These are phyloP conservation scores for Hippolais icterina DNA, from an alignment of 2,113 vertebrate species.

Conservation along the genomic window DNA sequence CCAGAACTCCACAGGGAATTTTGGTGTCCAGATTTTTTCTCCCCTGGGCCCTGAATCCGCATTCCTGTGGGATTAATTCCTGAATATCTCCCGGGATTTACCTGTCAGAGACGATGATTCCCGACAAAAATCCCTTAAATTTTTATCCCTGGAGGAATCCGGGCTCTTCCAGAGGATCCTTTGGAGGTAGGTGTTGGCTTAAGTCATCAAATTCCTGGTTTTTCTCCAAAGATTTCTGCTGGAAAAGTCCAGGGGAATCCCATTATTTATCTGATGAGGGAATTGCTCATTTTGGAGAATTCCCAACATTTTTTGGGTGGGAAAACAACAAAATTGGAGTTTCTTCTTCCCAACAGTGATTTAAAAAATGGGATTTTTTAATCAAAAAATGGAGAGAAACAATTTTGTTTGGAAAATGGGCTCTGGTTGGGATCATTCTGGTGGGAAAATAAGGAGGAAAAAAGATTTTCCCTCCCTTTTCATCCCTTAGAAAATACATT, in stretches of 20 bases:
- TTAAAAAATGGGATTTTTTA: not conserved
- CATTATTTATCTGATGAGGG: not conserved
- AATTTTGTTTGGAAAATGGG: not conserved
- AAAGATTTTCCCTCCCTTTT: not conserved
- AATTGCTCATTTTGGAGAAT: not conserved
- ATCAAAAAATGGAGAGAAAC: not conserved
- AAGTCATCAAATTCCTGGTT: not conserved
- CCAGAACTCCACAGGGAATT: not conserved
- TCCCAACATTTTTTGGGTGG: not conserved
- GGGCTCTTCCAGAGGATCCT: not conserved
- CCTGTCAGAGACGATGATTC: not conserved
- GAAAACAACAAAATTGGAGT: not conserved
- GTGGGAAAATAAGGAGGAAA: not conserved
- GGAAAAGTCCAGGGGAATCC: not conserved
- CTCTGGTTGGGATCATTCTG: not conserved
- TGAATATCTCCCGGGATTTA: not conserved
- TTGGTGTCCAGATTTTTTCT: not conserved
- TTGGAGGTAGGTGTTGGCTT: not conserved
- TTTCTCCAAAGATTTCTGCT: not conserved
- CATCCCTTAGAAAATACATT: not conserved
- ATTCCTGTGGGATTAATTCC: not conserved
- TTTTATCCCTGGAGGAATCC: not conserved
- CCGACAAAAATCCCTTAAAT: not conserved
- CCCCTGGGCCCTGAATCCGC: not conserved
- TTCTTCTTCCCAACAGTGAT: not conserved